Evolutionary conservation across 1,140 invertebrate species (phyloP).

Genomic region (Aphis craccivora): DNA sequence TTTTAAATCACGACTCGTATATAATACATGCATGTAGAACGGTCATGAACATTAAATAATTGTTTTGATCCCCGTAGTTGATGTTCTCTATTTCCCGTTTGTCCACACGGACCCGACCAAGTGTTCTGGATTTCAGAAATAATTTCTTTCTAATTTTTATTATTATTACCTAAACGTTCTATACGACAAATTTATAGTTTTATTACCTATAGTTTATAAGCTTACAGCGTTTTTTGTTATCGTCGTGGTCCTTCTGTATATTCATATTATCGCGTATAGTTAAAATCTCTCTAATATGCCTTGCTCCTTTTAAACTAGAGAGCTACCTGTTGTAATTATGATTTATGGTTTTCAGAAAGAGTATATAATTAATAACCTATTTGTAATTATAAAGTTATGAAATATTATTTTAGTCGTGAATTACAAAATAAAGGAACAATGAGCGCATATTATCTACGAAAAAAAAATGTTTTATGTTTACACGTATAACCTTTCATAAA

Average conservation of each 20-base stretch:
- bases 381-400: constrained; percentile 28
- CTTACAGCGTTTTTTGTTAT: neutral
- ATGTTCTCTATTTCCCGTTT: neutral
- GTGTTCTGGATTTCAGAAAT: neutral
- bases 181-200: neutral
- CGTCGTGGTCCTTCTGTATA: neutral
- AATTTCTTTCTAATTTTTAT: neutral
- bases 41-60: neutral
- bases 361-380: neutral
- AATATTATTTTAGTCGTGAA: constrained; percentile 11
- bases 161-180: neutral
- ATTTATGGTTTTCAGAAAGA: neutral
- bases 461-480: constrained; percentile 25
- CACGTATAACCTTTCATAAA: constrained; percentile 51
- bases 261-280: neutral
- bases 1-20: neutral
- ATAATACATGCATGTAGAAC: neutral
- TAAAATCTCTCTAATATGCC: neutral
- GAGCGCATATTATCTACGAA: neutral
- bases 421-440: constrained; percentile 11
- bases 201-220: neutral
- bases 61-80: neutral
- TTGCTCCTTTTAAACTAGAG: no score
- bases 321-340: neutral
- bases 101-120: neutral